Percentiles rank a stretch among this genome's conserved stretches.
phyloP scores from a whole-genome alignment of 2,888 invertebrate genomes.

The Cheilosia variabilis region DNA sequence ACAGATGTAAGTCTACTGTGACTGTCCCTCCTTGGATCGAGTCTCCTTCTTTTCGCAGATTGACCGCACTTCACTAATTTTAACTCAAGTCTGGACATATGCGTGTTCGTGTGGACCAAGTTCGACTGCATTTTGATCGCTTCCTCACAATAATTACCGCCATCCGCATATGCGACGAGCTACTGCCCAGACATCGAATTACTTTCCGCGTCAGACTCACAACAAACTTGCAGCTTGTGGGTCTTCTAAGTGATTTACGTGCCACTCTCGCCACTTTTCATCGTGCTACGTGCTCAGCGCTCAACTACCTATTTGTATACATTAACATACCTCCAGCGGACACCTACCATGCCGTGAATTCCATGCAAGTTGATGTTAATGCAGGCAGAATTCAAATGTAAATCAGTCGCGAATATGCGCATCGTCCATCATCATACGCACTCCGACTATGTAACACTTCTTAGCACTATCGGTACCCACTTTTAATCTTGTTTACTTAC shows the following conservation, averaged over 20 bases:
- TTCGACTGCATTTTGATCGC: too few relatives aligned
- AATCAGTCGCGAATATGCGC: constrained; percentile 20
- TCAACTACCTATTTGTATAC: neutral
- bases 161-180: constrained; percentile 3
- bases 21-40: too few relatives aligned
- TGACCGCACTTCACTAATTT: too few relatives aligned
- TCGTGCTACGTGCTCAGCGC: neutral
- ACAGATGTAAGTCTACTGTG: too few relatives aligned
- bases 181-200: constrained; percentile 14
- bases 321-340: neutral
- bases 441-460: neutral
- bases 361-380: constrained; percentile 10
- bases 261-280: neutral
- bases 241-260: constrained; percentile 41
- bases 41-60: too few relatives aligned
- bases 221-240: constrained; percentile 7
- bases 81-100: too few relatives aligned
- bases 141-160: too few relatives aligned
- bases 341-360: neutral
- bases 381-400: constrained; percentile 1
- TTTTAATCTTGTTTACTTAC: neutral
- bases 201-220: neutral
- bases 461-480: too few relatives aligned
- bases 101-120: too few relatives aligned
- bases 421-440: neutral